phyloP scores from a whole-genome alignment of 53 echinoderm and acorn worm genomes.

The Patiria pectinifera region DNA sequence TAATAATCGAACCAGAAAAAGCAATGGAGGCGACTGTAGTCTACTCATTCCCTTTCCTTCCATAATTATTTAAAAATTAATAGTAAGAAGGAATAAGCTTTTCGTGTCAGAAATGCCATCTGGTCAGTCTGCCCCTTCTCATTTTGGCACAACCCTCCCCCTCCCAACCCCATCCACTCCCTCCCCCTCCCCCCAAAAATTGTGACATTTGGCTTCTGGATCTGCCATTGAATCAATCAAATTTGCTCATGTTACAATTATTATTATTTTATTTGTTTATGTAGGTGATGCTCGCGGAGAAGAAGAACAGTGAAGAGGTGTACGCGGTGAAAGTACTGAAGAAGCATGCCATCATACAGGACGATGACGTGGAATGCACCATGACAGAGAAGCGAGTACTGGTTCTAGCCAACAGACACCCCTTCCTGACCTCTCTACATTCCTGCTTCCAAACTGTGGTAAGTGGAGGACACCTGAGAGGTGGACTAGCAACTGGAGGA shows the following conservation, averaged over 20 bases:
- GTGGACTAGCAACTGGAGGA: not conserved
- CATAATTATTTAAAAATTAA: too few species aligned
- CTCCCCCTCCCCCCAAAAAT: too few species aligned
- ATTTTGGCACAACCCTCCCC: too few species aligned
- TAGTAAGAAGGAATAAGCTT: too few species aligned
- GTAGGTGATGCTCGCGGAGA: conserved; percentile 96
- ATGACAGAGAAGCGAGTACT: conserved; percentile 99
- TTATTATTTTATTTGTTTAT: not conserved
- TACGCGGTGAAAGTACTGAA: conserved; percentile 99
- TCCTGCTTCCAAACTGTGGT: conserved; percentile 99
- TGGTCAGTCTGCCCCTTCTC: too few species aligned
- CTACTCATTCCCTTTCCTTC: too few species aligned
- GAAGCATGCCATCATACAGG: conserved; percentile 99
- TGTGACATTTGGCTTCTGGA: too few species aligned
- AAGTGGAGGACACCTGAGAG: conserved; percentile 15
- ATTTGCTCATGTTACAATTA: not conserved
- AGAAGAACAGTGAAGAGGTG: conserved; percentile 93
- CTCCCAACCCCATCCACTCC: too few species aligned
- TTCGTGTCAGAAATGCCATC: too few species aligned
- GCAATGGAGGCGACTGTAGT: too few species aligned
- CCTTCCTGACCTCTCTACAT: conserved; percentile 99
- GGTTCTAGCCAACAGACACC: conserved; percentile 98
- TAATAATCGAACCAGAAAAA: too few species aligned
- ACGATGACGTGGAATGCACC: conserved; percentile 99
- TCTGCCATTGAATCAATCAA: not conserved